A percentile compares a stretch with the other conserved stretches of the same genome.
Evolutionary conservation across 2,113 vertebrate genomes (phyloP).

Genomic region (Phyllopteryx taeniolatus): DNA sequence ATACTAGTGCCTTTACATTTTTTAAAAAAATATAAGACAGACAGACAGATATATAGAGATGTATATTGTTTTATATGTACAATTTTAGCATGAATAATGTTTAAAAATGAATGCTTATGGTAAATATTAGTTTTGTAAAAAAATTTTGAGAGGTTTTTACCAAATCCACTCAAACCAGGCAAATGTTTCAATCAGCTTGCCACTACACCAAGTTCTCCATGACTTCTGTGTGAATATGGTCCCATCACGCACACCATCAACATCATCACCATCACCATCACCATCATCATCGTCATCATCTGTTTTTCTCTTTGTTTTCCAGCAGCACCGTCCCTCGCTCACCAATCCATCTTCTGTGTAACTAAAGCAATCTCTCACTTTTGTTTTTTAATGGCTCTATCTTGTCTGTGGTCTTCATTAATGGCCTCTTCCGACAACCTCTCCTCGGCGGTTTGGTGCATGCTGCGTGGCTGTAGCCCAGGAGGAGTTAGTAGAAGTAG

Average conservation of each 20-base stretch:
- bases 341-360: conserved; percentile 45
- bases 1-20: no score
- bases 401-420: conserved; percentile 65
- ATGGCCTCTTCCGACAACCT: conserved; percentile 55
- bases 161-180: background rate
- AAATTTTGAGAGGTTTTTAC: no score
- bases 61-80: no score
- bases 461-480: conserved; percentile 70
- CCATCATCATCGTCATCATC: conserved; percentile 46
- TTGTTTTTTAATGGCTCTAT: conserved; percentile 64
- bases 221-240: conserved; percentile 47
- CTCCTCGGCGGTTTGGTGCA: conserved; percentile 67
- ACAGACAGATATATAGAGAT: no score
- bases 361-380: conserved; percentile 59
- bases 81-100: no score
- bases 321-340: conserved; percentile 51
- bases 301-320: conserved; percentile 56
- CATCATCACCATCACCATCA: conserved; percentile 45
- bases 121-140: background rate
- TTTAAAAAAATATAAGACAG: no score
- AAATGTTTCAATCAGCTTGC: background rate
- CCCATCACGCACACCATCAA: conserved; percentile 25
- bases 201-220: background rate
- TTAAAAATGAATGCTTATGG: background rate
- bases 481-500: conserved; percentile 78